Evolutionary conservation across 2,113 vertebrate species (phyloP), one percentile per base, ranked within the genome.

Genomic region (Pachyramphus minor): DNA sequence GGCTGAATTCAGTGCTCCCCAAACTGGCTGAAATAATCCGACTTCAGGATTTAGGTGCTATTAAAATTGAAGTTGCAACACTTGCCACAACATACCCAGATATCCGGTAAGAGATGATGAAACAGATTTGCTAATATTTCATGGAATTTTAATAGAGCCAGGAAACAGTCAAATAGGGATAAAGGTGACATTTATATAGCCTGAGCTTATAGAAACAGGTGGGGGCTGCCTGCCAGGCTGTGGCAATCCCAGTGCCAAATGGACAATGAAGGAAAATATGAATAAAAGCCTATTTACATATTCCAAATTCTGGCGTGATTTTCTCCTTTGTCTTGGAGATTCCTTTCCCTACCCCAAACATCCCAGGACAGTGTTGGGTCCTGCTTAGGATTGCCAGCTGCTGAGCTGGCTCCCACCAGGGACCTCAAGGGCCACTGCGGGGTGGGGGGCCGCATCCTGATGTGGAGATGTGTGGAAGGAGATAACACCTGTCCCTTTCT

Each of bases 11-110:
- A 1, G 97, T 97, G 2, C 96, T 99, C 33, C 97, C 95, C 30
- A 95, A 93, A 9, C 67, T 99, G 3, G 98, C 99, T 7, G 99
- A 99, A 97, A 97, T 99, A 64, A 96, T 99, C n/a, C 97, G 90
- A 60, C 98, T 99, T 30, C 99, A 99, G 87, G 98, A 99, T 90
- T 93, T 97, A 39, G 98, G 93, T 12, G 98, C 98, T 62, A 97
- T 99, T 93, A 98, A 98, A 92, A 94, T 99, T 12, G 99, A 99
- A 97, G 97, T 99, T 58, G 98, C 98, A 52, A 98, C 96, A 0
- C 96, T 99, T 0, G 96, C 97, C 55, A 95, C 50, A 4, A 92
- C 9, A 1, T 98, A 98, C 93, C 98, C 98, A 2, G 99, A 99
- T 95, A 97, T 99, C 96, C 98, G 98, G 99, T 99, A 97, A 98